phyloP scores from a whole-genome alignment of 2,113 vertebrate genomes.

The Daubentonia madagascariensis region DNA sequence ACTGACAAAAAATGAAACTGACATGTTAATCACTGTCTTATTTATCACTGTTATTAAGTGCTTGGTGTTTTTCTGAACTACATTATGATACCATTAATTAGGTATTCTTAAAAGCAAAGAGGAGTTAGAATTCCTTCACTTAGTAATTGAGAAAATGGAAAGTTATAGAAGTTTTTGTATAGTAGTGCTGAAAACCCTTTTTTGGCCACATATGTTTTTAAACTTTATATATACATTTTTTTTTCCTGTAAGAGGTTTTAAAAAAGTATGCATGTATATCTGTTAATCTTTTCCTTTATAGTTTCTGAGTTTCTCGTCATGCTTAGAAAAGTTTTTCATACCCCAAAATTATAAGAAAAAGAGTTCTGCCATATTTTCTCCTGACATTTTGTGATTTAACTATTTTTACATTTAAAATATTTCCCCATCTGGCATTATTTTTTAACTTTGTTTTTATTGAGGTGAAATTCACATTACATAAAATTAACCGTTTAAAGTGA shows the following conservation, averaged over 20 bases:
- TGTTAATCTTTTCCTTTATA: neutral
- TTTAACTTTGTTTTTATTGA: conserved; percentile 1
- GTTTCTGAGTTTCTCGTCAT: neutral
- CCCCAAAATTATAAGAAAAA: neutral
- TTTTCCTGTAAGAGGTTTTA: neutral
- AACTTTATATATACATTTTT: neutral
- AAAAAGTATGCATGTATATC: neutral
- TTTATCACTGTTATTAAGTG: neutral
- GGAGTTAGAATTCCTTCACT: neutral
- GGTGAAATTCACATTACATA: neutral
- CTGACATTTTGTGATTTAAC: conserved; percentile 20
- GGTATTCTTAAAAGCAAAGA: neutral
- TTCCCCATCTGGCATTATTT: conserved; percentile 16
- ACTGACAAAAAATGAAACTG: too few species aligned
- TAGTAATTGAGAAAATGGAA: neutral
- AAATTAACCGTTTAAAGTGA: conserved; percentile 25
- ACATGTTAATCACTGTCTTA: too few species aligned
- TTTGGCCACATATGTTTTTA: neutral
- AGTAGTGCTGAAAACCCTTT: neutral
- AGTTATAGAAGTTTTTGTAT: neutral
- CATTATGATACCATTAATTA: neutral
- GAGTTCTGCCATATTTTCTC: neutral
- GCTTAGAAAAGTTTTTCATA: conserved; percentile 30
- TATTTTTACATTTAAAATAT: conserved; percentile 25
- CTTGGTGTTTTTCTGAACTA: neutral